Evolutionary conservation across 1,140 invertebrate genomes (phyloP).

Genomic region (Drosophila oshimai): DNA sequence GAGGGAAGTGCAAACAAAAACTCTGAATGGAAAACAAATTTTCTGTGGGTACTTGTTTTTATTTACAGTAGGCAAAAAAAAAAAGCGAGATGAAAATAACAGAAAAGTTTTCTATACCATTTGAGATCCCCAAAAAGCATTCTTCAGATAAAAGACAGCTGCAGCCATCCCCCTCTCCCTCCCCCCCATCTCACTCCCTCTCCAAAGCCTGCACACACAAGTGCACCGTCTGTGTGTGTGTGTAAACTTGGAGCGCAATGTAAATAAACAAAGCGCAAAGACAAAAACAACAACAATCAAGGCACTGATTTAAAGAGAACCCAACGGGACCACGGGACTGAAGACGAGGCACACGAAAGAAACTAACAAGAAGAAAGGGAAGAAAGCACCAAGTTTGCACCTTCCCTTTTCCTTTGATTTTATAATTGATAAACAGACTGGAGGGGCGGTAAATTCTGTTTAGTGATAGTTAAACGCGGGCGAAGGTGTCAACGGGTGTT

Average conservation of each 20-base stretch:
- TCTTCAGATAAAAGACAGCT: constrained; percentile 51
- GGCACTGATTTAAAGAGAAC: constrained; percentile 36
- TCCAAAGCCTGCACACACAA: constrained; percentile 6
- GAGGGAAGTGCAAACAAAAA: constrained; percentile 45
- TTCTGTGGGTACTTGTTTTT: constrained; percentile 41
- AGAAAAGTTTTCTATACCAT: constrained; percentile 60
- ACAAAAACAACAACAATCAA: constrained; percentile 49
- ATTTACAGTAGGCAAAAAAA: constrained; percentile 47
- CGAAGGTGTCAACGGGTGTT: constrained; percentile 25
- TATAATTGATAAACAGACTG: constrained; percentile 33
- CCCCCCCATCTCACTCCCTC: neutral
- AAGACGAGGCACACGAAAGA: constrained; percentile 16
- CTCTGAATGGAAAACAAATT: constrained; percentile 45
- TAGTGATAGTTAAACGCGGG: neutral
- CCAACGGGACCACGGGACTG: neutral
- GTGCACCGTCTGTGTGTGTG: constrained; percentile 33
- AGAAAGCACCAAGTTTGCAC: constrained; percentile 37
- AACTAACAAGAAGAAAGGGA: neutral
- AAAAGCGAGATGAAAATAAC: constrained; percentile 28
- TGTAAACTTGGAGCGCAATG: constrained; percentile 75
- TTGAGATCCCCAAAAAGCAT: constrained; percentile 44
- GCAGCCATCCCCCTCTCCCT: constrained; percentile 31
- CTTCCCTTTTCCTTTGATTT: constrained; percentile 29
- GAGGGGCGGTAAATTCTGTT: constrained; percentile 9
- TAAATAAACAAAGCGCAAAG: constrained; percentile 77